These are phyloP conservation scores for Lanius collurio DNA, from an alignment of 2,113 vertebrate species.

Conservation along the genomic window DNA sequence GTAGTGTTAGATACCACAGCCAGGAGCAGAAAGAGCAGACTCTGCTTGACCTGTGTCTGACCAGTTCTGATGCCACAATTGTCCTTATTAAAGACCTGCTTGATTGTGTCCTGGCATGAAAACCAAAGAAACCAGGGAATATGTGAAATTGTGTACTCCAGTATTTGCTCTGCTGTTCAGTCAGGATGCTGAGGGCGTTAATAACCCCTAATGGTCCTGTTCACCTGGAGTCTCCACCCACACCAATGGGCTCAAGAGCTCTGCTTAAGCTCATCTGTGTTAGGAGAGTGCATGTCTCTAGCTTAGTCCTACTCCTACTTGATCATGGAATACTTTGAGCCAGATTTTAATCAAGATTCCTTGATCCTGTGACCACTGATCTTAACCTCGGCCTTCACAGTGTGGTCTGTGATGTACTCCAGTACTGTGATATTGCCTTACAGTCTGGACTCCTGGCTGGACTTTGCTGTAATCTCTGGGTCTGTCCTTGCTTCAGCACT, in stretches of 20 bases:
- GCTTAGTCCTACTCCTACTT: background rate
- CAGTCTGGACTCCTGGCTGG: background rate
- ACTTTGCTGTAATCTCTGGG: background rate
- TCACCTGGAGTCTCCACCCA: background rate
- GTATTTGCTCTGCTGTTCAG: background rate
- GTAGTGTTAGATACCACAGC: background rate
- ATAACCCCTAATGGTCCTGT: background rate
- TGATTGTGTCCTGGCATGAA: background rate
- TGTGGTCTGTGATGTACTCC: background rate
- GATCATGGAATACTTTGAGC: background rate
- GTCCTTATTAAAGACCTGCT: background rate
- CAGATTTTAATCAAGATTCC: rapidly evolving
- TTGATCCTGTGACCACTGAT: background rate
- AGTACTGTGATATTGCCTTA: background rate
- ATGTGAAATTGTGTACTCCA: background rate
- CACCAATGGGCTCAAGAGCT: background rate
- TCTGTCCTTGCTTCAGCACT: background rate
- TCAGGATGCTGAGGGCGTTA: background rate
- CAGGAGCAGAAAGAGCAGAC: background rate
- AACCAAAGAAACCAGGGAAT: background rate
- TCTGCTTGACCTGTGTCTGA: background rate
- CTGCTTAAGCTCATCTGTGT: background rate
- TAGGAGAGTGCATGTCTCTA: background rate
- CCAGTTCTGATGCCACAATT: background rate
- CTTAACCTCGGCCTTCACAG: background rate